Conservation (phyloP, 2,797 vertebrate species). For the Tarsius wallacei region DNA sequence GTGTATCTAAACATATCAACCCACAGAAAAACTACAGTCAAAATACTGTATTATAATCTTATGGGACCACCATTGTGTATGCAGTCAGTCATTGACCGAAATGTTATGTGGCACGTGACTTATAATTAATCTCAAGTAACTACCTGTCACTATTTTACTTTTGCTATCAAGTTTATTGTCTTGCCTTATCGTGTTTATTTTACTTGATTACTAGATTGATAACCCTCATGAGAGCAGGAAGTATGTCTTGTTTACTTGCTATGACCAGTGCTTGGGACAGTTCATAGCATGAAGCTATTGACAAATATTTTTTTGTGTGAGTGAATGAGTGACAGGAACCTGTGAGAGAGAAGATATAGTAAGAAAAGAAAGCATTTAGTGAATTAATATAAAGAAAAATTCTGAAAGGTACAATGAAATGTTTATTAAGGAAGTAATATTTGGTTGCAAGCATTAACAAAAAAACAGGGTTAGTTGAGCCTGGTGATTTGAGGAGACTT, state of each 20-base stretch:
- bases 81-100: background rate
- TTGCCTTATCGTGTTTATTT: background rate
- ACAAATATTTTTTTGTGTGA: background rate
- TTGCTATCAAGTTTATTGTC: background rate
- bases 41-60: background rate
- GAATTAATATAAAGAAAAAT: background rate
- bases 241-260: background rate
- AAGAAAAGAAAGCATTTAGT: background rate
- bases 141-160: background rate
- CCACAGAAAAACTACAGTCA: background rate
- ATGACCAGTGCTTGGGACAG: background rate
- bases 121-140: background rate
- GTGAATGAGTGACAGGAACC: background rate
- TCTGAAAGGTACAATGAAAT: background rate
- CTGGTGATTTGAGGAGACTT: slow-evolving; percentile 51
- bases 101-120: background rate
- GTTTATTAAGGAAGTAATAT: slow-evolving; percentile 43
- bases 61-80: background rate
- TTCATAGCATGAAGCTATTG: background rate
- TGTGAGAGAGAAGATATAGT: background rate
- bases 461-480: background rate
- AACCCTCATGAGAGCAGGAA: background rate
- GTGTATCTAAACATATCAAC: background rate
- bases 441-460: slow-evolving; percentile 47
- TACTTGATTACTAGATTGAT: background rate